Conservation (phyloP, 2,797 vertebrate species). For the Falco rusticolus region DNA sequence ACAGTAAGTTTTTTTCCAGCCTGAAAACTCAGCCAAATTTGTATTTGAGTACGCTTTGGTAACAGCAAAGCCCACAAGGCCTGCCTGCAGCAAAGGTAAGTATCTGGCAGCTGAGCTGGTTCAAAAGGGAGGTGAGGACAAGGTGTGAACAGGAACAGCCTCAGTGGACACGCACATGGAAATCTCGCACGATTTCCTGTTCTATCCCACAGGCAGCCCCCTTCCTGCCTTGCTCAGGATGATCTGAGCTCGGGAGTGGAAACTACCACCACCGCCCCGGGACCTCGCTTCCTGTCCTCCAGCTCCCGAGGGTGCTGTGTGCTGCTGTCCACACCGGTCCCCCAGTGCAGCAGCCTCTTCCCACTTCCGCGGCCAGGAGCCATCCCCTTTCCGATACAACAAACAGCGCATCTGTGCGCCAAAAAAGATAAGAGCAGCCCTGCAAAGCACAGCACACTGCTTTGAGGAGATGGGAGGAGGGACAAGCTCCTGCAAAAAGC, state of each 20-base stretch:
- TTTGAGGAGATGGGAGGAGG: neutral
- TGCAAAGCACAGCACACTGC: neutral
- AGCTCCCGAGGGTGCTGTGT: slow-evolving; percentile 33
- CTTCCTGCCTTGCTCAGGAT: slow-evolving; percentile 54
- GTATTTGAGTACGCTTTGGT: neutral
- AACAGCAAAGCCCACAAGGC: neutral
- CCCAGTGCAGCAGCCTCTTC: neutral
- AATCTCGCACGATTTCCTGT: slow-evolving; percentile 13
- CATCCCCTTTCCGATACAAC: slow-evolving; percentile 26
- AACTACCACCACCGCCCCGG: neutral
- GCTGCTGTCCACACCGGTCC: neutral
- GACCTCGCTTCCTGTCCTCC: slow-evolving; percentile 56
- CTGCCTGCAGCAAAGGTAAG: neutral
- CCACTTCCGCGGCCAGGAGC: slow-evolving; percentile 33
- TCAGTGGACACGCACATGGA: neutral
- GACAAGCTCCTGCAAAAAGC: neutral
- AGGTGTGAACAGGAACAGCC: slow-evolving; percentile 52
- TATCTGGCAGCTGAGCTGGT: slow-evolving; percentile 12
- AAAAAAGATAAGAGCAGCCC: neutral
- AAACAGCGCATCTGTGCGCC: neutral
- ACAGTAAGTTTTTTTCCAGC: neutral
- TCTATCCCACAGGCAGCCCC: slow-evolving; percentile 27
- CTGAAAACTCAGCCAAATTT: neutral
- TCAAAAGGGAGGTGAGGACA: slow-evolving; percentile 32
- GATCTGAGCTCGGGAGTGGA: slow-evolving; percentile 27